phyloP scores from a whole-genome alignment of 2,888 invertebrate species.

The Sminthurinus aureus region DNA sequence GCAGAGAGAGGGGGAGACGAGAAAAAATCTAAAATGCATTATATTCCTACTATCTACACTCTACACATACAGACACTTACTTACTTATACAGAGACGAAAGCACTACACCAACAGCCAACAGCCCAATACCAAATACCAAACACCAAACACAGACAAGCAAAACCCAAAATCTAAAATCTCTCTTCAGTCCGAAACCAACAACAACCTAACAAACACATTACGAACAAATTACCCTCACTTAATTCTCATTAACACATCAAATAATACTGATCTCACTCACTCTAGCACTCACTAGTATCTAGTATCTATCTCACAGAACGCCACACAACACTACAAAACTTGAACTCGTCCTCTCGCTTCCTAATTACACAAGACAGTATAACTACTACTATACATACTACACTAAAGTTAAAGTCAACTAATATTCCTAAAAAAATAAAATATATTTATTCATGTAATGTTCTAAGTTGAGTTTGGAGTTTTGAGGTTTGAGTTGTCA shows the following conservation, averaged over 20 bases:
- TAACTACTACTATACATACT: too few species aligned
- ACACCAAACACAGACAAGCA: not conserved
- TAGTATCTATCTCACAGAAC: conserved; percentile 21
- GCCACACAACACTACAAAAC: not conserved
- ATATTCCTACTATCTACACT: not conserved
- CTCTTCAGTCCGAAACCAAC: conserved; percentile 35
- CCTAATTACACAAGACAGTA: too few species aligned
- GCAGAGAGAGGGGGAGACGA: not conserved
- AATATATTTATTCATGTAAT: too few species aligned
- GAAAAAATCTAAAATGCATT: not conserved
- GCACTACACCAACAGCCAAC: not conserved
- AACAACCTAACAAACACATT: conserved; percentile 43
- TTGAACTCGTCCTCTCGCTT: not conserved
- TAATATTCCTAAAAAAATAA: too few species aligned
- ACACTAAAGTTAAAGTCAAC: too few species aligned
- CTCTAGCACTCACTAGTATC: conserved; percentile 9
- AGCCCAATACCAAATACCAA: not conserved
- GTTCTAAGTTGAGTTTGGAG: too few species aligned
- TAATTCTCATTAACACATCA: conserved; percentile 55
- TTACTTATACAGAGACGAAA: not conserved
- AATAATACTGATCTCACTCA: conserved; percentile 46
- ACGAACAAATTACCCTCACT: conserved; percentile 50
- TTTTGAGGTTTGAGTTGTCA: too few species aligned
- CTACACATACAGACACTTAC: not conserved
- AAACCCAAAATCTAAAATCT: not conserved